Base-by-base conservation (phyloP, 1,140 invertebrate genomes). In the Plutomurus gul region DNA sequence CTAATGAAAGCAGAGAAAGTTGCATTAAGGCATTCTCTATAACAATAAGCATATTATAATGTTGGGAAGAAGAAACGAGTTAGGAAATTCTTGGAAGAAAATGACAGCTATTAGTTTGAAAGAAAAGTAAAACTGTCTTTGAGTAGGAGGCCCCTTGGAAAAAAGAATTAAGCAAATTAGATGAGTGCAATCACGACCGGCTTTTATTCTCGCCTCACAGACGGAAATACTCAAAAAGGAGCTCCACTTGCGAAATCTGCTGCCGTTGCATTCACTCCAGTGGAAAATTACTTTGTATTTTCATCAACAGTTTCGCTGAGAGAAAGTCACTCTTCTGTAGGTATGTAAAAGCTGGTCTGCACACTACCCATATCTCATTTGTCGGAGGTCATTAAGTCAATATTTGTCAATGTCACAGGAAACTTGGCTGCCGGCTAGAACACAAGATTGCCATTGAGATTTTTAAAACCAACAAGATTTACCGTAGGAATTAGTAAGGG, bases 131-230 rank as follows among this genome's bases (percentile, higher is more conserved):
- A 10, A 10, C n/a, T 8, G 6, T 27, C 25, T 56, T 56, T 27
- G 7, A 56, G 30, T 25, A 56, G 51, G 30, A 56, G 30, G 22
- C 51, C 25, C 25, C 30, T 27, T 56, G 22, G 51, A 56, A 25
- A 56, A 56, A 56, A 56, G 51, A 56, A 56, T 56, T 56, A 56
- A 56, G 51, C 7, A 56, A 56, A 56, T 56, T 56, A 56, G 51
- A 13, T 56, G 27, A 51, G 49, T n/a, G 49, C 27, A 27, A 56
- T 22, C 51, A 22, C 1, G 30, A 22, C 6, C 39, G 11, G 20
- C 51, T 56, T 56, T 56, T 13, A 8, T 10, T 56, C 22, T 30
- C 51, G 20, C 8, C 10, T 1, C 2, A 13, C 22, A 56, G 1
- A n/a, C n/a, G 51, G 16, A 56, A 56, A 56, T 56, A 11, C 10